These are phyloP conservation scores for Ictalurus furcatus DNA, from an alignment of 2,113 vertebrate species.

Conservation along the genomic window DNA sequence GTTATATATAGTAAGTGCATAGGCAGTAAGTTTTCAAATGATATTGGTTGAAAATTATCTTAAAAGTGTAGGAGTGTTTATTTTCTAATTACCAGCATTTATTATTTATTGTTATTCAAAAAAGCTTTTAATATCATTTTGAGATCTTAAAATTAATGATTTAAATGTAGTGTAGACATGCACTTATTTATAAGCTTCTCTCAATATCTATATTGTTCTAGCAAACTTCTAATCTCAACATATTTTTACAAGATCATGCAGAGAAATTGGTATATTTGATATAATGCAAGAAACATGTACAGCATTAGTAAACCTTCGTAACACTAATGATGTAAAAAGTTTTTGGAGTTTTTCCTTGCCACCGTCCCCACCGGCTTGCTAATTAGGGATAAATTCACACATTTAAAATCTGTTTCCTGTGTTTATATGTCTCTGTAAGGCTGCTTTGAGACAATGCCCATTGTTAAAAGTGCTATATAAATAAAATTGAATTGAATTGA, in stretches of 20 bases:
- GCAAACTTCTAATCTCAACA: not conserved
- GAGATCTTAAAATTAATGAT: not conserved
- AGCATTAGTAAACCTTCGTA: not conserved
- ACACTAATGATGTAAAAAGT: not conserved
- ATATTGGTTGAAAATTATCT: not conserved
- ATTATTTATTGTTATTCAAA: not conserved
- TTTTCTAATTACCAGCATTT: not conserved
- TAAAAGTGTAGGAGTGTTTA: not conserved
- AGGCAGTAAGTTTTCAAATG: not conserved
- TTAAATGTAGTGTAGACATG: not conserved
- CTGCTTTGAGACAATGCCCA: too few relatives aligned
- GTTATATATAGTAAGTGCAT: not conserved
- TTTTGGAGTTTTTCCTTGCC: too few relatives aligned
- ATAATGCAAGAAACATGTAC: not conserved
- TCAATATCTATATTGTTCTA: not conserved
- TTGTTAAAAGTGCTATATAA: too few relatives aligned
- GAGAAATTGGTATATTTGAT: not conserved
- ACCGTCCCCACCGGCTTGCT: too few relatives aligned
- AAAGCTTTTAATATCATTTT: not conserved
- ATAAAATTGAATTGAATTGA: too few relatives aligned
- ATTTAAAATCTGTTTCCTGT: too few relatives aligned
- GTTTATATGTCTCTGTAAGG: too few relatives aligned
- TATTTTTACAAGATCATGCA: not conserved
- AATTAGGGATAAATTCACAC: too few relatives aligned
- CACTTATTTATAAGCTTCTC: not conserved